Conservation (phyloP, 1,140 invertebrate species). For the Tetramorium parvispinum region DNA sequence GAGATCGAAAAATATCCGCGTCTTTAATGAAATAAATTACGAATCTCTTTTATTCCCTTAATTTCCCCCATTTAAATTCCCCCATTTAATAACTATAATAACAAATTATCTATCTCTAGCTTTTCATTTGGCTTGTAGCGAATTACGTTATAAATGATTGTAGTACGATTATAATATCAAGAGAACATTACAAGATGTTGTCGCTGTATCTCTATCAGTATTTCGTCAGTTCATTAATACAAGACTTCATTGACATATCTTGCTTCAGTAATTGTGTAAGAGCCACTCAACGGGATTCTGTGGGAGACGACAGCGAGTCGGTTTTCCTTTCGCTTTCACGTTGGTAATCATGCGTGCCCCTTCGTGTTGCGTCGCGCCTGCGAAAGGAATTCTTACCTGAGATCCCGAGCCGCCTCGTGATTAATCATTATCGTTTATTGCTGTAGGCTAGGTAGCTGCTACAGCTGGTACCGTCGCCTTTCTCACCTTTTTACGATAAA, state of each 20-base stretch:
- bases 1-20: not conserved
- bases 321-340: constrained; percentile 53
- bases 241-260: constrained; percentile 3
- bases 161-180: not conserved
- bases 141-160: not conserved
- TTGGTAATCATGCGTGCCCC: not conserved
- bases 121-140: not conserved
- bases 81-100: not conserved
- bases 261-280: not conserved
- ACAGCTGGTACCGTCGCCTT: not conserved
- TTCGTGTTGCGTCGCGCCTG: not conserved
- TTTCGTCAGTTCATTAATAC: not conserved
- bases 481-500: constrained; percentile 38
- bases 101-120: not conserved
- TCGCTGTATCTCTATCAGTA: constrained; percentile 2
- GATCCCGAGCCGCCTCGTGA: constrained; percentile 36
- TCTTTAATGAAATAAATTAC: not conserved
- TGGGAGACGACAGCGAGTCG: not conserved
- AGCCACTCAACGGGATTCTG: constrained; percentile 1
- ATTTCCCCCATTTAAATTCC: no score
- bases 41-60: not conserved
- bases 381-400: constrained; percentile 13
- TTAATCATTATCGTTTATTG: constrained; percentile 59
- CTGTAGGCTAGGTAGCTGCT: constrained; percentile 36
- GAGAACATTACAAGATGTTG: not conserved